A percentile compares a stretch with the other conserved stretches of the same genome.
Evolutionary conservation across 1,140 invertebrate species (phyloP).

Genomic region (Hyposmocoma kahamanoa): DNA sequence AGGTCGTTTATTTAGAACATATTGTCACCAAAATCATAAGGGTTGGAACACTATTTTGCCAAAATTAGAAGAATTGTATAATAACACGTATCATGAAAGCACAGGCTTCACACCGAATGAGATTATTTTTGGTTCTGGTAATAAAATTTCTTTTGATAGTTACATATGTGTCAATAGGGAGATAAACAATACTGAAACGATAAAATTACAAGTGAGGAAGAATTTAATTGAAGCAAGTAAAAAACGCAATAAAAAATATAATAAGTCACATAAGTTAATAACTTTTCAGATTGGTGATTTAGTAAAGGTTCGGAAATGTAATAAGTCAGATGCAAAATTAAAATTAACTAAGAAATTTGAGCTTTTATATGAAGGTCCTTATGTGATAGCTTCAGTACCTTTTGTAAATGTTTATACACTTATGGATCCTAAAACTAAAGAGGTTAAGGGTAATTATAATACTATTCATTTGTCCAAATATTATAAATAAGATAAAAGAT

Average conservation of each 20-base stretch:
- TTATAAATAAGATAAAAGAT: too few relatives aligned
- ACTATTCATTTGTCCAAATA: constrained; percentile 12
- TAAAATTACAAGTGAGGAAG: constrained; percentile 3
- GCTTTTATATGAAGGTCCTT: constrained; percentile 16
- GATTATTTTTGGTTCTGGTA: constrained; percentile 32
- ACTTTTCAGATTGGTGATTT: constrained; percentile 12
- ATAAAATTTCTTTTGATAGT: constrained; percentile 7
- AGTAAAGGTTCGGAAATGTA: constrained; percentile 19
- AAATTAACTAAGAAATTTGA: constrained; percentile 23
- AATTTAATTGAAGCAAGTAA: constrained; percentile 12
- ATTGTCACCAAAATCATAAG: constrained; percentile 22
- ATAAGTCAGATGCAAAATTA: constrained; percentile 15
- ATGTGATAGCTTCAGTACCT: constrained; percentile 11
- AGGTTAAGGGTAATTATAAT: constrained; percentile 17
- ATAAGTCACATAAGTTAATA: constrained; percentile 14
- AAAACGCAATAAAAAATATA: neutral
- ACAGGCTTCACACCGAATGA: constrained; percentile 41
- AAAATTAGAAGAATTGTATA: constrained; percentile 34
- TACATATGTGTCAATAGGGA: too few relatives aligned
- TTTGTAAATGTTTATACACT: constrained; percentile 21
- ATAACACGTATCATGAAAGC: constrained; percentile 37
- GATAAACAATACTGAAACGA: neutral
- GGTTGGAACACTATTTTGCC: constrained; percentile 17
- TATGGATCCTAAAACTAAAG: constrained; percentile 5
- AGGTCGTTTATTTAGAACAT: constrained; percentile 29